A percentile compares a stretch with the other conserved stretches of the same genome.
Evolutionary conservation across 2,888 invertebrate genomes (phyloP).

Genomic region (Norana najaformis): DNA sequence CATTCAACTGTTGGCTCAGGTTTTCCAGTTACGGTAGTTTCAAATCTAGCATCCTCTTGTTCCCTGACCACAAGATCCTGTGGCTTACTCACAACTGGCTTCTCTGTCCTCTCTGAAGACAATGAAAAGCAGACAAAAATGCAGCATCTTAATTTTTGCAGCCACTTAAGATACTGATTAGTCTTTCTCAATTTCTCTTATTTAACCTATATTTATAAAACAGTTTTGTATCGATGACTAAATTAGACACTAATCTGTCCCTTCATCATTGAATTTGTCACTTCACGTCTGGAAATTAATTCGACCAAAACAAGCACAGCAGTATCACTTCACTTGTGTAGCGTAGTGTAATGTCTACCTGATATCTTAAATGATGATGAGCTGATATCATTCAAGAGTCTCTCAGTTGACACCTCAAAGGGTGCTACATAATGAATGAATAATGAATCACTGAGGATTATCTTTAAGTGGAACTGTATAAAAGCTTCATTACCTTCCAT

Average conservation of each 20-base stretch:
- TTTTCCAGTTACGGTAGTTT: slow-evolving; percentile 83
- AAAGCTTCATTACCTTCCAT: too few relatives aligned
- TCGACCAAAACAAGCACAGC: neutral
- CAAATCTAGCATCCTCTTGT: slow-evolving; percentile 62
- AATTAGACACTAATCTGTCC: too few relatives aligned
- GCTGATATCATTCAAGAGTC: neutral
- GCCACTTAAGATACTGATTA: neutral
- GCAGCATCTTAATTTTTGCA: neutral
- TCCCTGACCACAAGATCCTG: slow-evolving; percentile 55
- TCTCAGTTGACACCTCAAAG: too few relatives aligned
- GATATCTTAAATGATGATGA: neutral
- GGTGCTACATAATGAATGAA: too few relatives aligned
- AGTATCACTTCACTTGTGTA: neutral
- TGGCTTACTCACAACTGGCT: slow-evolving; percentile 42
- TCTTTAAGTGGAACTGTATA: too few relatives aligned
- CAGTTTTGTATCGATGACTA: too few relatives aligned
- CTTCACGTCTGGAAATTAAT: too few relatives aligned
- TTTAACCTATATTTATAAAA: neutral
- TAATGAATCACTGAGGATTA: too few relatives aligned
- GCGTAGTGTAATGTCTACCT: neutral
- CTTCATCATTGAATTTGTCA: too few relatives aligned
- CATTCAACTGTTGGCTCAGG: slow-evolving; percentile 85
- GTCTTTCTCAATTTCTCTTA: neutral
- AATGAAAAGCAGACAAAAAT: slow-evolving; percentile 47
- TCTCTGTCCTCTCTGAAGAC: slow-evolving; percentile 60